A percentile compares a stretch with the other conserved stretches of the same genome.
Evolutionary conservation across 2,113 vertebrate species (phyloP).

Genomic region (Castor canadensis): DNA sequence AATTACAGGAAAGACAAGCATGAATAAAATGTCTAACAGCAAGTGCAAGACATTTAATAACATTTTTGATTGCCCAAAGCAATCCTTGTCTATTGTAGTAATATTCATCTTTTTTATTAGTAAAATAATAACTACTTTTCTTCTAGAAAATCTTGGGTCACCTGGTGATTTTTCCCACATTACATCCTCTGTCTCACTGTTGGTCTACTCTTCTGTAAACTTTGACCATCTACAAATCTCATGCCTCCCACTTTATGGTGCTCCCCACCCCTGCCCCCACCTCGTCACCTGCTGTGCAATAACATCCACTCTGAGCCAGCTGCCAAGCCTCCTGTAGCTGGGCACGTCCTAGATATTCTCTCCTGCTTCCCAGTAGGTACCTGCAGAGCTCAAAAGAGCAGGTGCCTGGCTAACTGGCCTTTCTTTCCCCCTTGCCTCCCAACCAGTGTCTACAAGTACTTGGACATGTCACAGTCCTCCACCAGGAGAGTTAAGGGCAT

Average conservation of each 20-base stretch:
- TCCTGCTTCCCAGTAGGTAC: accelerated
- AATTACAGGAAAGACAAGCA: background rate
- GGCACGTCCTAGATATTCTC: accelerated
- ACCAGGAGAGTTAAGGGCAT: background rate
- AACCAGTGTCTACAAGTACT: accelerated
- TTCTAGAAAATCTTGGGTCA: background rate
- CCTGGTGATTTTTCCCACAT: accelerated
- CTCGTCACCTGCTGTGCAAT: background rate
- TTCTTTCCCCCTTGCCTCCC: background rate
- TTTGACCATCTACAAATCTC: background rate
- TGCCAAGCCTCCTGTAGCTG: background rate
- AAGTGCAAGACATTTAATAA: background rate
- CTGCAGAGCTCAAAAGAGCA: background rate
- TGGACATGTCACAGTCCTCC: accelerated
- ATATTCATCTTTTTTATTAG: background rate
- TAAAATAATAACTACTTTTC: background rate
- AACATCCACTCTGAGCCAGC: accelerated
- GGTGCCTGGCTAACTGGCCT: accelerated
- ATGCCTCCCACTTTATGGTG: too few relatives aligned
- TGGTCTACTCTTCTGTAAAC: background rate
- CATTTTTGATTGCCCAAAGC: background rate
- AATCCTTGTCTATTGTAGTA: background rate
- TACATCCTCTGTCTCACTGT: background rate
- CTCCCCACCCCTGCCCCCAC: background rate
- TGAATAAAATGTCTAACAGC: background rate